Evolutionary conservation across 2,888 invertebrate genomes (phyloP), one percentile per base, ranked within the genome.

Genomic region (Agrotis ipsilon): DNA sequence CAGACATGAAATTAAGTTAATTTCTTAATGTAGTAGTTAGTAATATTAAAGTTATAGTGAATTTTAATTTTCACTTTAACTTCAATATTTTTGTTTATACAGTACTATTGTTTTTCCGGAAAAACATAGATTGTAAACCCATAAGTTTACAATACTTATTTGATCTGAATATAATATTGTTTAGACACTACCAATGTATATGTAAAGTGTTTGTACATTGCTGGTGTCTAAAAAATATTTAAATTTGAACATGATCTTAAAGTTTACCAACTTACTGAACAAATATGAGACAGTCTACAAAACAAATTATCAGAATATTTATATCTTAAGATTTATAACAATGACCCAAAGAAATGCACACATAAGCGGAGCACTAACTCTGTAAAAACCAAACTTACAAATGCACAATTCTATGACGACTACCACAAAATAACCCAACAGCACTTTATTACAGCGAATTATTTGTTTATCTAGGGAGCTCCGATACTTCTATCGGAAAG

Each of bases 401-500:
- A 68, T 62, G 75, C 78, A 78, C 76, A 55, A 55, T 1, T 16
- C 27, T 43, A 59, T 32, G 49, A 27, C 13, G n/a, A 57, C 11
- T 39, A 39, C 18, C 46, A 48, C 59, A 60, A 59, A 24, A 64
- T 77, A 79, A 79, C 67, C 62, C 39, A 67, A 68, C 24, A 71
- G 68, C 73, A 76, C 73, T 69, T 68, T 68, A 66, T 54, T 62
- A 82, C 71, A 68, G n/a, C 32, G 27, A 66, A 77, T 70, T 82
- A 80, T 89, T 89, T 89, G 74, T 90, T 85, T 82, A 85, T 82
- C 80, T 90, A 94, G 94, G 93, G 72, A 89, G 91, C 86, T 89
- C 89, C 88, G 89, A 85, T 84, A 54, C 39, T 39, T 39, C 39
- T 39, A 39, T 39, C 39, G 39, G 39, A 39, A 39, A 39, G 39